Conservation (phyloP, 2,888 invertebrate genomes). For the Philereme transversata region DNA sequence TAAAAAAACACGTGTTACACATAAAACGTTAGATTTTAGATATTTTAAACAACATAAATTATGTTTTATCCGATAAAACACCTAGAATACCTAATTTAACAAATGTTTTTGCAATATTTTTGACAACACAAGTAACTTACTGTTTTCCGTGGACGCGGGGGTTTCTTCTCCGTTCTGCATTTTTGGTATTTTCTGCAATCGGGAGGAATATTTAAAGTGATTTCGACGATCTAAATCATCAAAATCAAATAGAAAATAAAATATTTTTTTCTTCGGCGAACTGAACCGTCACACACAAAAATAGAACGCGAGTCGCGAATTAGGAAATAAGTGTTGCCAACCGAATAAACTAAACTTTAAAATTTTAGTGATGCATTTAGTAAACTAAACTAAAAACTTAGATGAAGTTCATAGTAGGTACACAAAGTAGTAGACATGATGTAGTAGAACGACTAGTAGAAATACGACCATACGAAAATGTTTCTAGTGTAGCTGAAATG, state of each 20-base stretch:
- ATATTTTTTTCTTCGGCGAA: constrained; percentile 62
- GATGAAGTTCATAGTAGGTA: too few species aligned
- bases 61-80: constrained; percentile 47
- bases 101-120: constrained; percentile 66
- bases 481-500: too few species aligned
- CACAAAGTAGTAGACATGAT: too few species aligned
- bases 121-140: constrained; percentile 73
- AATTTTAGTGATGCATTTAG: constrained; percentile 28
- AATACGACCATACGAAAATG: too few species aligned
- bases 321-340: constrained; percentile 79
- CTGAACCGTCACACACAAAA: constrained; percentile 83
- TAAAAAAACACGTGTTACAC: constrained; percentile 52
- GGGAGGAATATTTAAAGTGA: constrained; percentile 60
- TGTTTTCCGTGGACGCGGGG: constrained; percentile 65
- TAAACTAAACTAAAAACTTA: too few species aligned
- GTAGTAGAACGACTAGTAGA: too few species aligned
- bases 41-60: constrained; percentile 36
- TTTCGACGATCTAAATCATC: constrained; percentile 66
- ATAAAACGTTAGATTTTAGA: constrained; percentile 28
- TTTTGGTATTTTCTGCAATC: constrained; percentile 66
- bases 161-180: constrained; percentile 81
- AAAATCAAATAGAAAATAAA: constrained; percentile 70
- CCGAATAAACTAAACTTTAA: constrained; percentile 42
- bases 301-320: constrained; percentile 82
- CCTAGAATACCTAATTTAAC: constrained; percentile 63